phyloP scores from a whole-genome alignment of 2,888 invertebrate species.

The Oscheius sp. region DNA sequence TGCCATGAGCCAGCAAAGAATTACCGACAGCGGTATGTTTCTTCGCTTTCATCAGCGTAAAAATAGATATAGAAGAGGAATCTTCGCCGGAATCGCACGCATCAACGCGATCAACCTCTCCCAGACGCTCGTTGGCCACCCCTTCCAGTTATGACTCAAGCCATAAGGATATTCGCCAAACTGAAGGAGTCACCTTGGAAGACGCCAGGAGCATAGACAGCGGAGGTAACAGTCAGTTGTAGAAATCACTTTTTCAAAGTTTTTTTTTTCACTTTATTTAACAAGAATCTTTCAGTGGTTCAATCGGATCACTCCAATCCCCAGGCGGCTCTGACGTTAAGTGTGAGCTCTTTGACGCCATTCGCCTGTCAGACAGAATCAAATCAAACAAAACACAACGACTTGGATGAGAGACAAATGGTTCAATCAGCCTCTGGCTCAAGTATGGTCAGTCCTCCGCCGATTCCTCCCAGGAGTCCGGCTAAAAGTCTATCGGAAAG shows the following conservation, averaged over 20 bases:
- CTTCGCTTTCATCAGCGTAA: not conserved
- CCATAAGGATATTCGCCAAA: constrained; percentile 30
- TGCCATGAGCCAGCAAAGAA: constrained; percentile 30
- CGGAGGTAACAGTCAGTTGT: constrained; percentile 51
- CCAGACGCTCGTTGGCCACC: constrained; percentile 55
- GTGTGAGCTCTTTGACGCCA: constrained; percentile 50
- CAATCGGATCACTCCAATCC: constrained; percentile 68
- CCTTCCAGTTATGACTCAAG: constrained; percentile 57
- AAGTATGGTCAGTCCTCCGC: constrained; percentile 49
- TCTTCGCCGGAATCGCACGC: constrained; percentile 64
- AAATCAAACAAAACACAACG: constrained; percentile 33
- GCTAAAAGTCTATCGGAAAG: not conserved
- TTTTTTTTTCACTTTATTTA: not conserved
- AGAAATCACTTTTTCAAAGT: not conserved
- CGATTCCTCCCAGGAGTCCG: constrained; percentile 34
- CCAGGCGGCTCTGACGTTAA: constrained; percentile 41
- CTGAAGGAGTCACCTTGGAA: constrained; percentile 21
- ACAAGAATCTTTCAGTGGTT: constrained; percentile 58
- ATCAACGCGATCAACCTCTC: constrained; percentile 55
- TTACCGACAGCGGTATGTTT: constrained; percentile 43
- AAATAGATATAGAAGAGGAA: constrained; percentile 34
- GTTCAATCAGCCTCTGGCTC: constrained; percentile 21
- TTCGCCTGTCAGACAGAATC: constrained; percentile 18
- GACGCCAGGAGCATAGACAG: constrained; percentile 56
- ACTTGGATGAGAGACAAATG: constrained; percentile 25